phyloP scores from a whole-genome alignment of 2,888 invertebrate genomes.

The Tetanocera ferruginea region DNA sequence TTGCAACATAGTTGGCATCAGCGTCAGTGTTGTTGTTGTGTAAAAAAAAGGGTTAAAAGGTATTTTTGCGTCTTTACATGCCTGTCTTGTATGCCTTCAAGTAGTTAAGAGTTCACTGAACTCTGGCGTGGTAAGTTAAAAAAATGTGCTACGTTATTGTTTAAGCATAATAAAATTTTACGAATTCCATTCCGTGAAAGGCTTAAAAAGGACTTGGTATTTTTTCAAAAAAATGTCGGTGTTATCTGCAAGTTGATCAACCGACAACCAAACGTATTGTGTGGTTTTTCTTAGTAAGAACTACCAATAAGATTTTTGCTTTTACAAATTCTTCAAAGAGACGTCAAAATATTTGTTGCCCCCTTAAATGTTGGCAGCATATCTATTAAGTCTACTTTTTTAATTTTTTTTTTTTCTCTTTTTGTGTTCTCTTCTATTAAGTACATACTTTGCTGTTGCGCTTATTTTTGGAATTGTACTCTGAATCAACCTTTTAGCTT shows the following conservation, averaged over 20 bases:
- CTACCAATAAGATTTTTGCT: background rate
- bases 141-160: background rate
- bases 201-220: background rate
- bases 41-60: background rate
- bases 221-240: too few relatives aligned
- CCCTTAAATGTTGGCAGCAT: too few relatives aligned
- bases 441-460: background rate
- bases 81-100: too few relatives aligned
- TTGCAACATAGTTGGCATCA: constrained; percentile 12
- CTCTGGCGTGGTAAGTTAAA: background rate
- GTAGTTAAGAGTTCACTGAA: constrained; percentile 2
- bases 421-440: background rate
- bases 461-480: background rate
- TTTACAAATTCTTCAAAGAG: background rate
- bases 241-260: too few relatives aligned
- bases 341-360: background rate
- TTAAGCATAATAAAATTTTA: constrained; percentile 2
- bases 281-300: background rate
- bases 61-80: too few relatives aligned
- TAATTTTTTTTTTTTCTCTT: background rate
- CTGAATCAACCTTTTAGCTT: background rate
- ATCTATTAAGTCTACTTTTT: background rate
- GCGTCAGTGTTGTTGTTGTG: background rate
- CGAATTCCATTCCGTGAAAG: background rate
- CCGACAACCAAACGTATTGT: too few relatives aligned